Conservation (phyloP, 1,140 invertebrate genomes). For the Colletes gigas region DNA sequence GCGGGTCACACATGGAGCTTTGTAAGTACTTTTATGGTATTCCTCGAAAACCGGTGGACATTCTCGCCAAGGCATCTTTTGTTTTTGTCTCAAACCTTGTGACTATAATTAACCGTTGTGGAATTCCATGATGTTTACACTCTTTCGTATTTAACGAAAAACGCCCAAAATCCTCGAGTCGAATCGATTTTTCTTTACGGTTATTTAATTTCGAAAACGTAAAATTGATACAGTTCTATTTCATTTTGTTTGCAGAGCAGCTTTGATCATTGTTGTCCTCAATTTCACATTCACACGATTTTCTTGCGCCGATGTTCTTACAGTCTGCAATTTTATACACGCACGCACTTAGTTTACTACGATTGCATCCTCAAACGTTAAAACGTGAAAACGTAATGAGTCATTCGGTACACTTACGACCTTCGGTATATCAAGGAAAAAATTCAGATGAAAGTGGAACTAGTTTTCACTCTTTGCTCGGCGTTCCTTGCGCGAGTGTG, state of each 20-base stretch:
- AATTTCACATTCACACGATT: background rate
- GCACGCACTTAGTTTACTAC: background rate
- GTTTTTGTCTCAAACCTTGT: constrained; percentile 38
- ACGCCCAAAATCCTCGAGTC: too few species aligned
- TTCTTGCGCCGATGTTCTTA: background rate
- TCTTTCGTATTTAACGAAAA: background rate
- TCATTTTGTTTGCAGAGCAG: too few species aligned
- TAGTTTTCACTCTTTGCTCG: constrained; percentile 5
- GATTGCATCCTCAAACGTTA: background rate
- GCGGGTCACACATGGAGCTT: constrained; percentile 15
- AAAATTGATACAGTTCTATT: too few species aligned
- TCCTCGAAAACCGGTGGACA: constrained; percentile 40
- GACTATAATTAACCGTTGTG: constrained; percentile 28
- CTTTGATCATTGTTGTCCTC: background rate
- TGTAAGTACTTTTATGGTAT: constrained; percentile 39
- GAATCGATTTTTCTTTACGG: background rate
- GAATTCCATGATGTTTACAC: constrained; percentile 3
- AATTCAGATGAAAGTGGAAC: constrained; percentile 9
- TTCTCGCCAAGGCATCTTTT: constrained; percentile 34
- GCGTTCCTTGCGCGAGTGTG: background rate
- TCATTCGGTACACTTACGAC: constrained; percentile 2
- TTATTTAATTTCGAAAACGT: background rate
- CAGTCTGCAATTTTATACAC: background rate
- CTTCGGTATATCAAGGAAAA: background rate
- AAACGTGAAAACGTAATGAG: background rate